Percentiles rank a stretch among this genome's conserved stretches.
Evolutionary conservation across 2,113 vertebrate genomes (phyloP).

Genomic region (Petrocephalus microphthalmus): DNA sequence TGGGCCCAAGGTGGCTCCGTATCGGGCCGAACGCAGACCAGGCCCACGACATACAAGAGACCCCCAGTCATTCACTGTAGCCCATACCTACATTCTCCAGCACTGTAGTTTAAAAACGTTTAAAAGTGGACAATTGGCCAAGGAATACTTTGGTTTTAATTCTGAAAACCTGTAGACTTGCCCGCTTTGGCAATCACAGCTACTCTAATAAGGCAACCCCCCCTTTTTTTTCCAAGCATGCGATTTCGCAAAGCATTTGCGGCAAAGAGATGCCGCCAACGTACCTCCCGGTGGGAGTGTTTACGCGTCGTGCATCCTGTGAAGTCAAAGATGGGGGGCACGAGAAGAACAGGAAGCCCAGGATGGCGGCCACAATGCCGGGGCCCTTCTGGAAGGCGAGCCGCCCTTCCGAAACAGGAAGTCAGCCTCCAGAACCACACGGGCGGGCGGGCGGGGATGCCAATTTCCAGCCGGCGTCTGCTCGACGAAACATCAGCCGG

Average conservation of each 20-base stretch:
- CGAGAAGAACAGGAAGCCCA: background rate
- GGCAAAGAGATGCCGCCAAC: background rate
- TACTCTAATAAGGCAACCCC: background rate
- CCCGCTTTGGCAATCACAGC: background rate
- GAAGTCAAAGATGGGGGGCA: background rate
- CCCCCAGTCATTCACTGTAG: background rate
- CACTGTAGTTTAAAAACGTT: background rate
- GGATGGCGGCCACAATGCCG: background rate
- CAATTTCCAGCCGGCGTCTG: background rate
- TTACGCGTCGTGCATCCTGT: background rate
- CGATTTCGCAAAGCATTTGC: background rate
- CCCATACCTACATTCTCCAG: background rate
- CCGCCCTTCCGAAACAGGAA: slow-evolving; percentile 1
- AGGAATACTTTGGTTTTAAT: background rate
- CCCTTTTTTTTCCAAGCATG: background rate
- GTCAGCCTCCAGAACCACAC: background rate
- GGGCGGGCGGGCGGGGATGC: background rate
- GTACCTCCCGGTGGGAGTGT: background rate
- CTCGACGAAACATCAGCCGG: background rate
- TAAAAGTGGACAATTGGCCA: background rate
- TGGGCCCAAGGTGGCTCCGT: background rate
- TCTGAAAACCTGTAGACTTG: background rate
- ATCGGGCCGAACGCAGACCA: background rate
- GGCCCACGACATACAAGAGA: background rate
- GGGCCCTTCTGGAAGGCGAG: background rate